Base-by-base conservation (phyloP, 2,113 vertebrate species). In the Plecturocebus donacophilus region DNA sequence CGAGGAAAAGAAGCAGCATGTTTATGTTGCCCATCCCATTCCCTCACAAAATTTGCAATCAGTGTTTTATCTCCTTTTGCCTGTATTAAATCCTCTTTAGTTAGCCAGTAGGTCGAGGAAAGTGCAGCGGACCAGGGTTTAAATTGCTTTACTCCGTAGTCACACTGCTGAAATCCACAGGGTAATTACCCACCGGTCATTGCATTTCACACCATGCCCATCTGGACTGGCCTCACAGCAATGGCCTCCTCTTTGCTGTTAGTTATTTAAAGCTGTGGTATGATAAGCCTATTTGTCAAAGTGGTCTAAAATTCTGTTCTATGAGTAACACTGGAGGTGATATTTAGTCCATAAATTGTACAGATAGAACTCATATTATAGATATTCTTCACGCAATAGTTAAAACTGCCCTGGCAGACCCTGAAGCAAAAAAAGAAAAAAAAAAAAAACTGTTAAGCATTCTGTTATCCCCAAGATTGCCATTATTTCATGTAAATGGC, bases 51-150 rank as follows among this genome's bases (percentile, higher is more conserved):
- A 40, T 27, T 11, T 81, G 90, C 25, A 81, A 32, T 47, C 42
- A 23, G 58, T 45, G 14, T 35, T 88, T 76, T 47, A 76, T 87
- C 89, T 89, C 17, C 5, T 32, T 93, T 75, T 23, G 11, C 16
- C 14, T 56, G 21, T 83, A 40, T 90, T 88, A 90, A 92, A 66
- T 83, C 42, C 27, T 42, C 90, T 82, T 91, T 52, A 96, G 66
- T 93, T 61, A 94, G 73, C 25, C 38, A 49, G 25, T 77, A 82
- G 27, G 47, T 10, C 82, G 79, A 93, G 45, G 27, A 82, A 38
- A 75, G 30, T n/a, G 66, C 3, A 38, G 73, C 47, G 38, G 42
- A 64, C 52, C 27, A 30, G 71, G 61, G 85, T 70, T 93, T 75
- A 64, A 84, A 86, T 91, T 70, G 47, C 52, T 8, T 70, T 75